Conservation (phyloP, 2,797 vertebrate genomes). For the Gymnothorax reevesii region DNA sequence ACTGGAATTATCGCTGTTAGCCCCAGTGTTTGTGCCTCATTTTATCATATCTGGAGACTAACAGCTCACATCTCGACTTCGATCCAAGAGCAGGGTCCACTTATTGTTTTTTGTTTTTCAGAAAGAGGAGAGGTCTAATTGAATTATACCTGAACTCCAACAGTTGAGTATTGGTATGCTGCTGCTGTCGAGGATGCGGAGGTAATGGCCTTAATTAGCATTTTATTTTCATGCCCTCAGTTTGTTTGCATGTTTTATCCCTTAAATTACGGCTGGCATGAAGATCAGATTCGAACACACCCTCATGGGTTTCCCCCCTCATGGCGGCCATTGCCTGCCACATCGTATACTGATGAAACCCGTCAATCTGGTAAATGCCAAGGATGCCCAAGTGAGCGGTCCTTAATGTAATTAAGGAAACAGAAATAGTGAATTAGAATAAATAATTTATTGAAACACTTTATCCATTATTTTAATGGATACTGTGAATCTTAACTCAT, state of each 20-base stretch:
- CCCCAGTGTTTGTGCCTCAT: neutral
- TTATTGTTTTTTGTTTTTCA: neutral
- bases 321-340: neutral
- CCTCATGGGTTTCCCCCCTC: neutral
- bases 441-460: neutral
- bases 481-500: neutral
- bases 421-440: neutral
- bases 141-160: neutral
- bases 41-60: slow-evolving; percentile 2
- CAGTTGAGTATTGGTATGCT: neutral
- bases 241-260: neutral
- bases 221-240: neutral
- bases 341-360: neutral
- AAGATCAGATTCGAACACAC: neutral
- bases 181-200: neutral
- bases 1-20: neutral
- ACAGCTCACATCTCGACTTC: neutral
- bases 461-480: neutral
- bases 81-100: neutral
- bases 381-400: neutral
- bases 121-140: neutral
- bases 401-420: neutral
- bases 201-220: neutral
- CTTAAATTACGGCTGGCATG: neutral
- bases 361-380: neutral